Evolutionary conservation across 2,113 vertebrate genomes (phyloP).

Genomic region (Microtus montanus): DNA sequence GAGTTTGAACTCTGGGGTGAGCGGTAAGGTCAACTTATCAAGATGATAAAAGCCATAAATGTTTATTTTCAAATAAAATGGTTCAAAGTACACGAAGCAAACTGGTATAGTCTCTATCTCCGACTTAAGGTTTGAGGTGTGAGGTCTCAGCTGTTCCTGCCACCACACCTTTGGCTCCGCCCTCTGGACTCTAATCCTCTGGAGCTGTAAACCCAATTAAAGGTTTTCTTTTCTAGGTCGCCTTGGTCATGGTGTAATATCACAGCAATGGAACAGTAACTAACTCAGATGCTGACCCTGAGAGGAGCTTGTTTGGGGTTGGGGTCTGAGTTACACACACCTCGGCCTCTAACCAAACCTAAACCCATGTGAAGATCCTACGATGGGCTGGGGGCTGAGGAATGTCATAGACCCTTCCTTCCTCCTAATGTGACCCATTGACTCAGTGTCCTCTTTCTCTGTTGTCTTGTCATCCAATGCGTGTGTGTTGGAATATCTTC

Average conservation of each 20-base stretch:
- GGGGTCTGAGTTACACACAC: neutral
- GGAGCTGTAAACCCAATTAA: neutral
- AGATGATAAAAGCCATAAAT: conserved; percentile 25
- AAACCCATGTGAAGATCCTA: neutral
- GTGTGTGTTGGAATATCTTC: neutral
- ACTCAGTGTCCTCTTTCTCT: neutral
- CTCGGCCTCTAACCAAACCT: neutral
- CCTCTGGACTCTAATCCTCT: neutral
- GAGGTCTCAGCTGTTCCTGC: neutral
- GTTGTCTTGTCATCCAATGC: neutral
- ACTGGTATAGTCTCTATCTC: neutral
- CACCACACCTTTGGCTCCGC: neutral
- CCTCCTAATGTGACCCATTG: neutral
- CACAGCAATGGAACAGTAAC: neutral
- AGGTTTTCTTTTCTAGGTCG: neutral
- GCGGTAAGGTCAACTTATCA: neutral
- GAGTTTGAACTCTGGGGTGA: neutral
- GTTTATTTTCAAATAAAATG: neutral
- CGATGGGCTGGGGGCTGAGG: too few relatives aligned
- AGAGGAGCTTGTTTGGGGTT: neutral
- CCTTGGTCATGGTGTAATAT: neutral
- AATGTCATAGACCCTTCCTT: neutral
- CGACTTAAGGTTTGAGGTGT: too few relatives aligned
- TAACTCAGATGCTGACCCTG: neutral
- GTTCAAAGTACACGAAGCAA: conserved; percentile 24